phyloP scores from a whole-genome alignment of 2,888 invertebrate genomes.

The Heliconius ethilla region DNA sequence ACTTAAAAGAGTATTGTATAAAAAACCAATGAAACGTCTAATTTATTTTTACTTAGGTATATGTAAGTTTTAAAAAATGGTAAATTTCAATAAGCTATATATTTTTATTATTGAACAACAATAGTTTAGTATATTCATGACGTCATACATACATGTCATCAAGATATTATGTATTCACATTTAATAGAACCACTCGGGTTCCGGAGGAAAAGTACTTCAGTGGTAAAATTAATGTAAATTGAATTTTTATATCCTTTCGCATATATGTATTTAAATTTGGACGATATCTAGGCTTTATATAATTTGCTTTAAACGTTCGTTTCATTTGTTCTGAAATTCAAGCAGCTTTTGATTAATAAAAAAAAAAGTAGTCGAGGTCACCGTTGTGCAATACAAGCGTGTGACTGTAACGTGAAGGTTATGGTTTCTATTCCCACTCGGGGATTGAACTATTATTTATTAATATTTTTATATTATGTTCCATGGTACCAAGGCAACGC shows the following conservation, averaged over 20 bases:
- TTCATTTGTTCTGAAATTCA: constrained; percentile 37
- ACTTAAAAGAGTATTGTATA: not conserved
- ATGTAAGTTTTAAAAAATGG: too few relatives aligned
- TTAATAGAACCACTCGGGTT: not conserved
- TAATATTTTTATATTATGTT: too few relatives aligned
- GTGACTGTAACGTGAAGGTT: too few relatives aligned
- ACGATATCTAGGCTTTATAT: constrained; percentile 6
- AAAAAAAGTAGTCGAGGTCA: not conserved
- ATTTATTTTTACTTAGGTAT: too few relatives aligned
- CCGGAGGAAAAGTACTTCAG: not conserved
- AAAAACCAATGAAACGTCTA: not conserved
- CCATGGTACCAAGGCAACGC: too few relatives aligned
- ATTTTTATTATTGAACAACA: too few relatives aligned
- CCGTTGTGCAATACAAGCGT: too few relatives aligned
- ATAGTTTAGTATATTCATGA: too few relatives aligned
- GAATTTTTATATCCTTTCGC: constrained; percentile 3
- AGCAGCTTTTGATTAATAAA: constrained; percentile 35
- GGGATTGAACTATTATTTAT: too few relatives aligned
- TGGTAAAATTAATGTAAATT: constrained; percentile 14
- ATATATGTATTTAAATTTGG: constrained; percentile 36
- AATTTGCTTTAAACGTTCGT: constrained; percentile 28
- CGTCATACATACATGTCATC: too few relatives aligned
- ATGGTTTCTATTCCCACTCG: too few relatives aligned
- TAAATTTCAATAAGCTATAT: too few relatives aligned
- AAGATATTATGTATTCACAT: not conserved